A percentile compares a stretch with the other conserved stretches of the same genome.
Evolutionary conservation across 2,888 invertebrate species (phyloP).

Genomic region (Branchellion lobata): DNA sequence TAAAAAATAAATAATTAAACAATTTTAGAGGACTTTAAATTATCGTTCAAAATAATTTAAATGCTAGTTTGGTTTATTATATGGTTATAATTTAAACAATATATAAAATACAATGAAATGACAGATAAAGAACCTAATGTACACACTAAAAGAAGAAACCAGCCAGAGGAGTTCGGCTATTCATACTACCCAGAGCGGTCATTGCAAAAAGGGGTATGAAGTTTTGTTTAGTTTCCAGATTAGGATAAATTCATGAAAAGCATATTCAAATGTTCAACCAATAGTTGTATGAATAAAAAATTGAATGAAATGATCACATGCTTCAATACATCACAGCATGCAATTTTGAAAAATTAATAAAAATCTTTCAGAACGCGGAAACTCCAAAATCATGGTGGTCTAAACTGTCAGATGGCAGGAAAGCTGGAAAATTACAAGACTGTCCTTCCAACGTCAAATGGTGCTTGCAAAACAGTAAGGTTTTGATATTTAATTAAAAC

Average conservation of each 20-base stretch:
- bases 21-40: neutral
- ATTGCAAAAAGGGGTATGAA: neutral
- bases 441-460: constrained; percentile 79
- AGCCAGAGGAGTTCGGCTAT: constrained; percentile 52
- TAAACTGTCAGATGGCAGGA: constrained; percentile 48
- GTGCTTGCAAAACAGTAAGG: constrained; percentile 70
- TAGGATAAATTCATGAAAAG: neutral
- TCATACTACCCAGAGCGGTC: constrained; percentile 51
- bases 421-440: constrained; percentile 62
- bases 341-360: too few relatives aligned
- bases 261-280: neutral
- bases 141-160: neutral
- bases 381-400: neutral
- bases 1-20: neutral
- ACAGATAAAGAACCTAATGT: neutral
- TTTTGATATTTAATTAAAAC: neutral
- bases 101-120: neutral
- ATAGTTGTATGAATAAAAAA: too few relatives aligned
- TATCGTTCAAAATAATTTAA: neutral
- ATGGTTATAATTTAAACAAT: neutral
- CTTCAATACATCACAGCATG: too few relatives aligned
- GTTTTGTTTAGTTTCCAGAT: neutral
- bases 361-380: too few relatives aligned
- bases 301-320: too few relatives aligned
- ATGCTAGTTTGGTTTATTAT: neutral